A percentile compares a stretch with the other conserved stretches of the same genome.
phyloP scores from a whole-genome alignment of 1,140 invertebrate species.

The Zelostemma sp. region DNA sequence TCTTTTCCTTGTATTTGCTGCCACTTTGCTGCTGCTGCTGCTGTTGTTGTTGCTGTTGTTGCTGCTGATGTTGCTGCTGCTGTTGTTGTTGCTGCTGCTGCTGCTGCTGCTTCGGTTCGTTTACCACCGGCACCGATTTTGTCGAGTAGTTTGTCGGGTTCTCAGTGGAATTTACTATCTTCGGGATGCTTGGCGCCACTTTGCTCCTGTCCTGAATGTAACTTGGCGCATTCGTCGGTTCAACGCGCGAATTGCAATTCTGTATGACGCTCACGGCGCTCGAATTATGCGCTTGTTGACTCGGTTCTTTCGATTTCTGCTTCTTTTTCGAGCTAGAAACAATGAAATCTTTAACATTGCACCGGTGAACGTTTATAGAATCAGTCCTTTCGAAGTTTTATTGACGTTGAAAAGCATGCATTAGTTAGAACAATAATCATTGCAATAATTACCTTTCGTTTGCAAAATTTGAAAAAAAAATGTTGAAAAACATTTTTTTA shows the following conservation, averaged over 20 bases:
- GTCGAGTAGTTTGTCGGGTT: constrained; percentile 33
- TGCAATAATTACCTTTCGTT: not conserved
- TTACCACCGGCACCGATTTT: no score
- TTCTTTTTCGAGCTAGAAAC: constrained; percentile 59
- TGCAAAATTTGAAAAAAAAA: not conserved
- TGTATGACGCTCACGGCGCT: constrained; percentile 8
- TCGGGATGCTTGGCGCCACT: constrained; percentile 25
- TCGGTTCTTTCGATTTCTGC: constrained; percentile 50
- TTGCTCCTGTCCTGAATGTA: constrained; percentile 42
- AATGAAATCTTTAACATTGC: constrained; percentile 21
- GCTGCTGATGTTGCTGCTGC: no score
- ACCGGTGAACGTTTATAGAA: not conserved
- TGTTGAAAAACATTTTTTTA: not conserved
- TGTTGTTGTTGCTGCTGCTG: no score
- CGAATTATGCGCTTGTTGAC: not conserved
- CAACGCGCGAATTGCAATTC: constrained; percentile 32
- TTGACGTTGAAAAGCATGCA: not conserved
- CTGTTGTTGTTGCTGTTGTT: no score
- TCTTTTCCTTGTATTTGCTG: constrained; percentile 8
- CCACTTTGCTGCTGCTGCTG: not conserved
- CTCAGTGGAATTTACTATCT: constrained; percentile 38
- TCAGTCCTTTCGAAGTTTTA: not conserved
- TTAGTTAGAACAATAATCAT: not conserved
- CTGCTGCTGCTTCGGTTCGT: no score
- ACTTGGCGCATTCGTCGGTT: constrained; percentile 3